Evolutionary conservation across 2,888 invertebrate species (phyloP), one percentile per base, ranked within the genome.

Genomic region (Clusia tigrina): DNA sequence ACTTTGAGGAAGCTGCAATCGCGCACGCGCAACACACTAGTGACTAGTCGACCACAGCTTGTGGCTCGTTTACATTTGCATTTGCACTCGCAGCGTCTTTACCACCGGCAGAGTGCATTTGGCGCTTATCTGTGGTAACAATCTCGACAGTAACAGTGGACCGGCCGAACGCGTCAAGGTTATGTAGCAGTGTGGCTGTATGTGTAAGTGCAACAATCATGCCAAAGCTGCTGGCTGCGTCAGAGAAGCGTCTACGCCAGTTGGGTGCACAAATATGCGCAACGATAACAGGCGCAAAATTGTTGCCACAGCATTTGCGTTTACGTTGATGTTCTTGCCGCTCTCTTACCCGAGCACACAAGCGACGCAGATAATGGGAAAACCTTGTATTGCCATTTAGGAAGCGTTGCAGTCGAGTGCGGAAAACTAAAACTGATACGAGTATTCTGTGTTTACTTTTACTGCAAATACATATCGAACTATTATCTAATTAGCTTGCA

Each of bases 281-380:
- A 42, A 17, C 42, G 42, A 42, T 6, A 42, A 42, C 10, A 42
- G 42, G 42, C 42, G 10, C n/a, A 42, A 42, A 42, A 42, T 42
- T 17, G n/a, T 42, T 42, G 6, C 32, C 6, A 32, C 32, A 32
- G 42, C 42, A 42, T 42, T 15, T 42, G 42, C 42, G 6, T n/a
- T 6, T 12, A 32, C 12, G 32, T 32, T 32, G 32, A 9, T 32
- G 32, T 32, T 32, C n/a, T 32, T 32, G 32, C 32, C 32, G 32
- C 32, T 12, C 32, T 9, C 12, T 32, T 32, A 32, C 32, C 42
- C 42, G 3, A 3, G 42, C 42, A 3, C 42, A 10, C n/a, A n/a
- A n/a, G n/a, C n/a, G 42, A 10, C 42, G 42, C 6, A 32, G 52
- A 54, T 54, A 54, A 54, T 54, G 54, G 54, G 54, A 54, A 54